Percentiles rank a stretch among this genome's conserved stretches.
Conservation (phyloP, 2,888 invertebrate genomes). For the Pollenia labialis region DNA sequence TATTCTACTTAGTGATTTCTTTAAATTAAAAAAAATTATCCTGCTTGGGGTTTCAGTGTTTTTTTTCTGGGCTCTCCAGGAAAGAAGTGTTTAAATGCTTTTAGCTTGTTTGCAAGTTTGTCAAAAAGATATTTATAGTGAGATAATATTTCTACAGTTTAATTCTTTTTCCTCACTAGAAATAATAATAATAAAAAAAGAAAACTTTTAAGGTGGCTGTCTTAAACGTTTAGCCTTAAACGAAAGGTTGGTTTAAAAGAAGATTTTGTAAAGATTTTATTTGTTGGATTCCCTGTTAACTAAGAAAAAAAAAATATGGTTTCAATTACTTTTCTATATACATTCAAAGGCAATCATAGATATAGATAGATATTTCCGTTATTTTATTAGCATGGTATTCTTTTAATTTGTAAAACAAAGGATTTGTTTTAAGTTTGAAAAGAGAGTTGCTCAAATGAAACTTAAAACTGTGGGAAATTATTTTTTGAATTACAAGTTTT, state of each 20-base stretch:
- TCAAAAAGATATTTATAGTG: constrained; percentile 78
- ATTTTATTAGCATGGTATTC: constrained; percentile 54
- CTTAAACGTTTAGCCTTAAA: constrained; percentile 75
- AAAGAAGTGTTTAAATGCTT: constrained; percentile 38
- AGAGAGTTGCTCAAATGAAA: background rate
- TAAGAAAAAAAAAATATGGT: constrained; percentile 64
- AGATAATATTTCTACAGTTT: constrained; percentile 78
- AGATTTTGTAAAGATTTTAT: background rate
- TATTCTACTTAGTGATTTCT: too few relatives aligned
- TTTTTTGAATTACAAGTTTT: constrained; percentile 29
- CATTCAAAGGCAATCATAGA: constrained; percentile 46
- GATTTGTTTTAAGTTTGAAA: constrained; percentile 55
- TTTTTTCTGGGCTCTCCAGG: background rate
- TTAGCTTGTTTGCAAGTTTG: constrained; percentile 71
- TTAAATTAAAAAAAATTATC: background rate
- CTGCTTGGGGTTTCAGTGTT: background rate
- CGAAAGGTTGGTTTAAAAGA: constrained; percentile 30
- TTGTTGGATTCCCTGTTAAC: background rate
- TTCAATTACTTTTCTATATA: constrained; percentile 63
- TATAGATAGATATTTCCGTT: constrained; percentile 62
- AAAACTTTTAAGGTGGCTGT: background rate
- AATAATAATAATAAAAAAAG: background rate
- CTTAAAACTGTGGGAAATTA: constrained; percentile 66
- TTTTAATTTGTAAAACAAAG: constrained; percentile 57
- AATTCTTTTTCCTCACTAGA: constrained; percentile 22